Percentiles rank a stretch among this genome's conserved stretches.
Conservation (phyloP, 1,140 invertebrate species). For the Delia radicum region DNA sequence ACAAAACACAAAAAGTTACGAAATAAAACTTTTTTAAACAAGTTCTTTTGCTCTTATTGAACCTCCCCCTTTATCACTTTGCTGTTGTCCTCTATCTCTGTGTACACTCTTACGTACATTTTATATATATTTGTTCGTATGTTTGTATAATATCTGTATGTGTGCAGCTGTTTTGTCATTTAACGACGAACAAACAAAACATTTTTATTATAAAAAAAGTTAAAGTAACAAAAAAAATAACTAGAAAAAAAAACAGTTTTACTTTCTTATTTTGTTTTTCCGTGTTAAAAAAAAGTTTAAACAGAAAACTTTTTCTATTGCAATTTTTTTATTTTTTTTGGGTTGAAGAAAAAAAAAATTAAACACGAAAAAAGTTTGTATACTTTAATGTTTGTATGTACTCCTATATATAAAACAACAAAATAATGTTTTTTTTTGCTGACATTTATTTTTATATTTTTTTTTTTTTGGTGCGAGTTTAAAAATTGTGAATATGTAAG, state of each 20-base stretch:
- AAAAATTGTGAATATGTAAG: neutral
- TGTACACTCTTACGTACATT: neutral
- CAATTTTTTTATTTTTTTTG: no score
- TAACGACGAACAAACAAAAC: no score
- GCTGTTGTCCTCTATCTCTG: neutral
- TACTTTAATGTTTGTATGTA: neutral
- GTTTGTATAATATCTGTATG: neutral
- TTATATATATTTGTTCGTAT: neutral
- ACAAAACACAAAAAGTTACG: neutral
- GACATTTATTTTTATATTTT: neutral
- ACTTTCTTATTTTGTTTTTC: constrained; percentile 13
- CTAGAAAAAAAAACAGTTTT: neutral
- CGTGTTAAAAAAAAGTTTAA: constrained; percentile 5
- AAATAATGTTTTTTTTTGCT: neutral
- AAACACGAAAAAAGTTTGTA: neutral
- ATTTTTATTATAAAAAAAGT: neutral
- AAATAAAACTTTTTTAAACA: constrained; percentile 15
- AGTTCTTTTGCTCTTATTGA: neutral
- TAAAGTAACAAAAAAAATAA: neutral
- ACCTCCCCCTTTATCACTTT: neutral
- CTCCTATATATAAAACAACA: neutral
- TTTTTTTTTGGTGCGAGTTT: neutral
- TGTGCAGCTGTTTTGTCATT: neutral
- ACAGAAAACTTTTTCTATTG: no score
- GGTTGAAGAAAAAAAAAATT: no score